phyloP scores from a whole-genome alignment of 2,888 invertebrate species.

The Acleris literana region DNA sequence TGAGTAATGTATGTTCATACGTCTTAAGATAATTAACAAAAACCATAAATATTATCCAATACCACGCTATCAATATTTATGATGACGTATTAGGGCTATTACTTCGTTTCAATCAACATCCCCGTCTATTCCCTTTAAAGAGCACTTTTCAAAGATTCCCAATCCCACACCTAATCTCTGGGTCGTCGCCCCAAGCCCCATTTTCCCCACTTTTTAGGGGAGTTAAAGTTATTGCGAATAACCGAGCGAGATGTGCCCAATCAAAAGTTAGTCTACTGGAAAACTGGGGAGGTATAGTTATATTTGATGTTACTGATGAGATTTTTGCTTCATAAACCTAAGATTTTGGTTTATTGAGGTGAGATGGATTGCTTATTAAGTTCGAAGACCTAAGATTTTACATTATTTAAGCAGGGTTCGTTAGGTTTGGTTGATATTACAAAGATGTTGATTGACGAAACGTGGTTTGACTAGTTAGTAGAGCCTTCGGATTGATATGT shows the following conservation, averaged over 20 bases:
- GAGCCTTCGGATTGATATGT: too few species aligned
- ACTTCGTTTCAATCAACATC: background rate
- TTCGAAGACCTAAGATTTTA: background rate
- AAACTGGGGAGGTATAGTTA: constrained; percentile 38
- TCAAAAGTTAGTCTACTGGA: constrained; percentile 52
- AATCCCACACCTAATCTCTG: constrained; percentile 44
- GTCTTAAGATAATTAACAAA: too few species aligned
- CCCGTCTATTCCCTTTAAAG: constrained; percentile 10
- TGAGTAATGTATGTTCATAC: too few species aligned
- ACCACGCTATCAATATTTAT: too few species aligned
- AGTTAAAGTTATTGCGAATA: constrained; percentile 60
- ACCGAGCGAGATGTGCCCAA: constrained; percentile 55
- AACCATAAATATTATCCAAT: too few species aligned
- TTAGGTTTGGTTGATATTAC: too few species aligned
- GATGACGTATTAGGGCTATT: too few species aligned
- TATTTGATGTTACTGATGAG: constrained; percentile 31
- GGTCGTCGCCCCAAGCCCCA: constrained; percentile 47
- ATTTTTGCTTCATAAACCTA: constrained; percentile 13
- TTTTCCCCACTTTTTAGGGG: constrained; percentile 49
- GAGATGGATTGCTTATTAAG: background rate
- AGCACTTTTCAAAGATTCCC: constrained; percentile 22
- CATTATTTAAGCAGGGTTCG: background rate
- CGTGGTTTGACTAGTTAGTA: too few species aligned
- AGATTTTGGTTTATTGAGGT: background rate
- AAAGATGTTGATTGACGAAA: too few species aligned